A percentile compares a stretch with the other conserved stretches of the same genome.
These are phyloP conservation scores for Oophaga pumilio DNA, from an alignment of 2,113 vertebrate species.

Conservation along the genomic window DNA sequence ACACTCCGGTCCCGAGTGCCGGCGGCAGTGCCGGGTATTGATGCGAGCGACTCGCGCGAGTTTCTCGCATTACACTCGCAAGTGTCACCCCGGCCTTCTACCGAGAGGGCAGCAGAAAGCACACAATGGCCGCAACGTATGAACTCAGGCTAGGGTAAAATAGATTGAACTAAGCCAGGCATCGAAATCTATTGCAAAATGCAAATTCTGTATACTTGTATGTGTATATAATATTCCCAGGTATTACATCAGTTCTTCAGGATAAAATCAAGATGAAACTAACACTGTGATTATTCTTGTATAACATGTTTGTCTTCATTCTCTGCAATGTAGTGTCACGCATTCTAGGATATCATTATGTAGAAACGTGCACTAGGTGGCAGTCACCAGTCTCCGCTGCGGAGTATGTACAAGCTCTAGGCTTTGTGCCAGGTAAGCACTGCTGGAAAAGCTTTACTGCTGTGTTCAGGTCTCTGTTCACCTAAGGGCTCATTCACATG, in stretches of 20 bases:
- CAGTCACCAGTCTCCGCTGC: background rate
- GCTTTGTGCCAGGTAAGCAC: background rate
- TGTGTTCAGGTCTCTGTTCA: background rate
- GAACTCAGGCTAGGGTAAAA: too few species aligned
- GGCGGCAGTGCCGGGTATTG: too few species aligned
- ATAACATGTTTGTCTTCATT: conserved; percentile 27
- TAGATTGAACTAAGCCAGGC: too few species aligned
- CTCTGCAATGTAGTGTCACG: background rate
- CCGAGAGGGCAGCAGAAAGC: too few species aligned
- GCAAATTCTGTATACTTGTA: too few species aligned
- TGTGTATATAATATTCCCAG: background rate
- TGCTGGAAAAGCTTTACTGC: background rate
- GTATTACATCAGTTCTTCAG: background rate
- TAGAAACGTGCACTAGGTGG: conserved; percentile 27
- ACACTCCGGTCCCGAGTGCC: too few species aligned
- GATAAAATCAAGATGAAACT: background rate
- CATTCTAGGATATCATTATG: background rate
- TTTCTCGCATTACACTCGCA: too few species aligned
- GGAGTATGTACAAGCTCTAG: background rate
- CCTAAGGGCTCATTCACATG: too few species aligned
- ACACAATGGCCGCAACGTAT: too few species aligned
- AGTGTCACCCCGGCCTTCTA: too few species aligned
- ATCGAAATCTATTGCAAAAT: too few species aligned
- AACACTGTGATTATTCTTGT: background rate
- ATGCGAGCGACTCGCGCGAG: too few species aligned